phyloP scores from a whole-genome alignment of 1,140 invertebrate species.

The Drosophila equinoxialis region DNA sequence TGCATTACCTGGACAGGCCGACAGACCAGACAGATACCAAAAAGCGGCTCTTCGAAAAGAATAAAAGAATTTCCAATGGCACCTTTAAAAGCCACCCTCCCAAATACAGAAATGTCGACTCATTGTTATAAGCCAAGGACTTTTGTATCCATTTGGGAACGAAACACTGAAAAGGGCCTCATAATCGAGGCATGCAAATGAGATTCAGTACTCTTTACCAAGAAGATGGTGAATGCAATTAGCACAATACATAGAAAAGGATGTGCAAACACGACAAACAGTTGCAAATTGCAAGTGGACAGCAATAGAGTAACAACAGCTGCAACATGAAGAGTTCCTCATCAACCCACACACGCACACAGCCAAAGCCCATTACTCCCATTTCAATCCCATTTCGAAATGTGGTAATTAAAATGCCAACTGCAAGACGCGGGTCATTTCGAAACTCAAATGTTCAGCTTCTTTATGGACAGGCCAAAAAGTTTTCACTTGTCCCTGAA shows the following conservation, averaged over 20 bases:
- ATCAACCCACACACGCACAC: slow-evolving; percentile 49
- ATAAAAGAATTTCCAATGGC: neutral
- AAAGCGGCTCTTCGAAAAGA: slow-evolving; percentile 28
- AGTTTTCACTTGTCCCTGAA: slow-evolving; percentile 12
- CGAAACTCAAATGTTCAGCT: slow-evolving; percentile 16
- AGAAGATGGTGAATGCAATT: slow-evolving; percentile 33
- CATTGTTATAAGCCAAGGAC: neutral
- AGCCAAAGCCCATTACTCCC: too few relatives aligned
- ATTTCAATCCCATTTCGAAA: slow-evolving; percentile 20
- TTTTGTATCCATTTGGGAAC: neutral
- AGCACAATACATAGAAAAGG: slow-evolving; percentile 76
- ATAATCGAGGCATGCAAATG: slow-evolving; percentile 15
- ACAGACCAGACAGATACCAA: slow-evolving; percentile 31
- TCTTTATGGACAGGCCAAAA: slow-evolving; percentile 19
- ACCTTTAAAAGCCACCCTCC: neutral
- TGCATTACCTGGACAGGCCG: slow-evolving; percentile 33
- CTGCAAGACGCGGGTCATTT: slow-evolving; percentile 49
- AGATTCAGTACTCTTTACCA: neutral
- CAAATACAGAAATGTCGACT: neutral
- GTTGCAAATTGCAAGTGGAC: slow-evolving; percentile 71
- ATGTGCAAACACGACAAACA: slow-evolving; percentile 77
- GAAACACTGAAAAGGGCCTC: neutral
- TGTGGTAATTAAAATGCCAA: slow-evolving; percentile 73
- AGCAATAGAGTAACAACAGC: slow-evolving; percentile 39
- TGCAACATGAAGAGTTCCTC: slow-evolving; percentile 18